Base-by-base conservation (phyloP, 2,797 vertebrate species). In the Amblyopsis hoosieri region DNA sequence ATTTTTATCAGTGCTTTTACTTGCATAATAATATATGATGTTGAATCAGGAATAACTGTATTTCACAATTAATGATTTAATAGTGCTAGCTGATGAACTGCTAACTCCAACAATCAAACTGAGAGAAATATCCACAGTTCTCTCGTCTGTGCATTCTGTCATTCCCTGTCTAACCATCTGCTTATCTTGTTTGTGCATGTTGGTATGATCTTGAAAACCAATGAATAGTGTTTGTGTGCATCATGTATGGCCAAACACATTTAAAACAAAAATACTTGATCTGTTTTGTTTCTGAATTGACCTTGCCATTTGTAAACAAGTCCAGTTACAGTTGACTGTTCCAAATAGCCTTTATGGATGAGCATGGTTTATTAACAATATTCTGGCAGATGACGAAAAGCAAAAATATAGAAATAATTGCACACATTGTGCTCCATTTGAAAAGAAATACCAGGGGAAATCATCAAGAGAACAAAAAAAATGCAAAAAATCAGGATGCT, bases 401-500 rank as follows among this genome's bases (percentile, higher is more conserved):
- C 83, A 89, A 88, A 90, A 87, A 89, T 89, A 87, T 79, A 84
- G 78, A 87, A 92, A 87, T 87, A 88, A 91, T 85, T 91, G 87
- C 74, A 53, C 76, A 76, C 87, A 92, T 93, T 93, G 92, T 93
- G 75, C 76, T 85, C 68, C 37, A 51, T 84, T 86, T 93, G 89
- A 91, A 93, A 92, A 83, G 90, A 88, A 83, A 84, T 71, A 86
- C 89, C 92, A 12, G 64, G 92, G 92, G 92, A 92, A 93, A 92
- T 92, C 87, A 91, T 79, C 72, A 85, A 80, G 76, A 86, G 83
- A 87, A 90, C 87, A 91, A 92, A 89, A 89, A 74, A 79, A 11
- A 4, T 29, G 64, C 65, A 80, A 69, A 87, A 82, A 87, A 77
- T 76, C 62, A 78, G 80, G 80, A 89, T 75, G 85, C 78, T 64